Evolutionary conservation across 2,888 invertebrate genomes (phyloP), one percentile per base, ranked within the genome.

Genomic region (Patella caerulea): DNA sequence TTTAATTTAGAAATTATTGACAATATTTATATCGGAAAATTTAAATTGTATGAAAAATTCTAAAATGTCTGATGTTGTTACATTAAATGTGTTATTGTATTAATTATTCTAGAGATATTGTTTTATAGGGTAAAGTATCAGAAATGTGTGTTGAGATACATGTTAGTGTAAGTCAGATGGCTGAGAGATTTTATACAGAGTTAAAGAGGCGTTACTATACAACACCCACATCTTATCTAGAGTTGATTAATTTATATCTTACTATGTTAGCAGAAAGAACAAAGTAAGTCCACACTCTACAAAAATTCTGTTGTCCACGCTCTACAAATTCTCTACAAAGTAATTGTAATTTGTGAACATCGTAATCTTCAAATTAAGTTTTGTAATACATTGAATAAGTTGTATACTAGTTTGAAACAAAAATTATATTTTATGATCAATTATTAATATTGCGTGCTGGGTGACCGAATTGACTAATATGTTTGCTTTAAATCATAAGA

Each of bases 141-240:
- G 93, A 93, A 71, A 94, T 95, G 86, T 95, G 95, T 86, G 95
- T 95, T 7, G 93, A 93, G 56, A 95, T 96, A 88, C 96, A 96
- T 88, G 80, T 86, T 94, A 96, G 95, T 84, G 96, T 97, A 0
- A 96, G 96, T 88, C 91, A 93, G 45, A 96, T 95, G 94, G 95
- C 97, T 0, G 94, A 94, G 19, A 92, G 94, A 70, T 95, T 95
- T 88, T 97, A 95, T 90, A 93, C 94, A 70, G 97, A 97, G 93
- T 94, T 96, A 94, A 94, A 96, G 82, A 93, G 97, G 0, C 94
- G 95, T 87, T 97, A 96, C 92, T 97, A 97, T 91, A 96, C 96
- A 3, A 97, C 97, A 0, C 97, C 97, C 0, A 97, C 96, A 90
- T 96, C 96, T 89, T 97, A 97, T 90, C 92, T 97, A 82, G 96